These are phyloP conservation scores for Epinotia bilunana DNA, from an alignment of 2,888 invertebrate species.

Conservation along the genomic window DNA sequence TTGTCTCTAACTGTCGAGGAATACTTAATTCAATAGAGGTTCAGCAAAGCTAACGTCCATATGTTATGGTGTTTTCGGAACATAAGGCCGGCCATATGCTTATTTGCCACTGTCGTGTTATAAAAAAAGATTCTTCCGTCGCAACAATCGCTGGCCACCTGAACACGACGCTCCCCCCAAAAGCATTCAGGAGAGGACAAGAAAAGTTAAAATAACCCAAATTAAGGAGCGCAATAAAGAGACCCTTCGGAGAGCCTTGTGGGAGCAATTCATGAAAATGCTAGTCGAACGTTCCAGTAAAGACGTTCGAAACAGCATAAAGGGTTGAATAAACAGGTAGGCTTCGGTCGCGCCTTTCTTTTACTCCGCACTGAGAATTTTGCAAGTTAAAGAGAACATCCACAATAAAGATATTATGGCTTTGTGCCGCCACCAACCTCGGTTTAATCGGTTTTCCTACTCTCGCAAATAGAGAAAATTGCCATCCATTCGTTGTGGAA, in stretches of 20 bases:
- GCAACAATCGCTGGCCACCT: slow-evolving; percentile 56
- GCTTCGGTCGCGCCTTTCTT: slow-evolving; percentile 51
- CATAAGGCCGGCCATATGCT: too few relatives aligned
- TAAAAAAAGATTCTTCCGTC: neutral
- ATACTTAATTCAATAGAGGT: too few relatives aligned
- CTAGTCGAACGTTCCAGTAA: slow-evolving; percentile 66
- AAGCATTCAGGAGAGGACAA: slow-evolving; percentile 67
- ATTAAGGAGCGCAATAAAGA: slow-evolving; percentile 75
- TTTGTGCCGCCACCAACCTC: slow-evolving; percentile 39
- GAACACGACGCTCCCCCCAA: slow-evolving; percentile 60
- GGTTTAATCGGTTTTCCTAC: slow-evolving; percentile 42
- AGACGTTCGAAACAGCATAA: slow-evolving; percentile 66
- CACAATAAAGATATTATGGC: slow-evolving; percentile 44
- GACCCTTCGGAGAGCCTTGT: slow-evolving; percentile 73
- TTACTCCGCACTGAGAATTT: slow-evolving; percentile 50
- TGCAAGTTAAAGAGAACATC: slow-evolving; percentile 44
- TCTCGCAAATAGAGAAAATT: slow-evolving; percentile 32
- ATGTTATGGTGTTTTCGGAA: too few relatives aligned
- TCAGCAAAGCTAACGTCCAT: too few relatives aligned
- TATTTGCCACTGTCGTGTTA: too few relatives aligned
- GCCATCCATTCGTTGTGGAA: slow-evolving; percentile 27
- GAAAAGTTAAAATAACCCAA: slow-evolving; percentile 76
- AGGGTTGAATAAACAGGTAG: slow-evolving; percentile 63
- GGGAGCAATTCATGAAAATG: slow-evolving; percentile 76
- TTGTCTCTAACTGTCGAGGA: too few relatives aligned